Evolutionary conservation across 2,888 invertebrate species (phyloP), one percentile per base, ranked within the genome.

Genomic region (Shargacucullia verbasci): DNA sequence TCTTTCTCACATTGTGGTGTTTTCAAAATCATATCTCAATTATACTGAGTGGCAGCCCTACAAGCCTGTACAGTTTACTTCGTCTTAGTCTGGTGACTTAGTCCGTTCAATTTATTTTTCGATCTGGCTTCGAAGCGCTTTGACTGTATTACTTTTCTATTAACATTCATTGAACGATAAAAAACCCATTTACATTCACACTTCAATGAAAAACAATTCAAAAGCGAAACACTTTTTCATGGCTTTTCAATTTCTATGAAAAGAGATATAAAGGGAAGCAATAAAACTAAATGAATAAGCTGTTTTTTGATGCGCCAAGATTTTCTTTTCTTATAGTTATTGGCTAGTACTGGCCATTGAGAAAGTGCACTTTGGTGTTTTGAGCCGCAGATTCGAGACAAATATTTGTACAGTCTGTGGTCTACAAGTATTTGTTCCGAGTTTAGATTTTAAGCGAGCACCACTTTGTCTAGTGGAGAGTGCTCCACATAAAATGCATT

Each of bases 171-270:
- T 15, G 40, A 37, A 41, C 53, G 44, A 12, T 57, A 41, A 54
- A 38, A 69, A 52, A 43, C 25, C 3, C 25, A n/a, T 59, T 53
- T 64, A 25, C 44, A 43, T 55, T 46, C 20, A 37, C 13, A 34
- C 11, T 52, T 35, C 20, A 37, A 34, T 52, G 25, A 45, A 56
- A 53, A 33, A 13, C 34, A 9, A 47, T 25, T 37, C 54, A 52
- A 52, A 54, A 15, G 40, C 38, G 31, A 38, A 69, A 62, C 48
- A 13, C 14, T 61, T 56, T 63, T 50, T 55, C 49, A 50, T 57
- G 39, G 43, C 55, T 58, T 40, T 63, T 75, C 60, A 75, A 75
- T 72, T 75, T 63, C 73, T 63, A 39, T 47, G 11, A 50, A 49
- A 58, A 52, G 12, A 49, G 39, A 39, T 34, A 45, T 20, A 9